phyloP scores from a whole-genome alignment of 2,797 vertebrate species.

The Meriones psammophilus region DNA sequence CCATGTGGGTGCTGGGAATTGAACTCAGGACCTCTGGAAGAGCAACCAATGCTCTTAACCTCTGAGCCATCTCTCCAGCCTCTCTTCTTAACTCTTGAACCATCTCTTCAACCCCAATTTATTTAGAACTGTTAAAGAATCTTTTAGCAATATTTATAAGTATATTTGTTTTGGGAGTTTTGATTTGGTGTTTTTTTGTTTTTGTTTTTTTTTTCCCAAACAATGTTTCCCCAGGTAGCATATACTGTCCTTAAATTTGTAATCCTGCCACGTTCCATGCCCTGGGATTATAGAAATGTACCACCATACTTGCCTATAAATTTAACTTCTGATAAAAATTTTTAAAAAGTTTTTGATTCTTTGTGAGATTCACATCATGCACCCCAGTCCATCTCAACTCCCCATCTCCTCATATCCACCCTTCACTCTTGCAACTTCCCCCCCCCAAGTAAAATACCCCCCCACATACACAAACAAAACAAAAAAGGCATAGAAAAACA shows the following conservation, averaged over 20 bases:
- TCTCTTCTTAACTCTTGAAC: background rate
- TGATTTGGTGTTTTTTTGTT: background rate
- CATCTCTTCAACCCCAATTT: background rate
- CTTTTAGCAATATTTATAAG: background rate
- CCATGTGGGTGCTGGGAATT: background rate
- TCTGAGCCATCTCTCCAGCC: no score
- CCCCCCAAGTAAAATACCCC: no score
- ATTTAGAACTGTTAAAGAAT: background rate
- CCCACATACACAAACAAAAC: no score
- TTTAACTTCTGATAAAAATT: background rate
- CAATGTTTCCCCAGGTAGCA: background rate
- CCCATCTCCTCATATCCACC: no score
- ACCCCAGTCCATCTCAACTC: no score
- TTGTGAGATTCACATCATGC: no score
- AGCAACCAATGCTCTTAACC: background rate
- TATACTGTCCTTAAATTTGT: background rate
- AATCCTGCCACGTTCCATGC: no score
- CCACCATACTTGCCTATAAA: background rate
- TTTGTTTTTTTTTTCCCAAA: background rate
- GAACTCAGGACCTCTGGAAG: background rate
- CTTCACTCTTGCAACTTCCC: no score
- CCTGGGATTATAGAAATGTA: background rate
- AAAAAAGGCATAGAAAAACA: no score
- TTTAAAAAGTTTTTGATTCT: no score
- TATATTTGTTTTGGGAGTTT: background rate